Evolutionary conservation across 2,113 vertebrate genomes (phyloP).

Genomic region (Pandion haliaetus): DNA sequence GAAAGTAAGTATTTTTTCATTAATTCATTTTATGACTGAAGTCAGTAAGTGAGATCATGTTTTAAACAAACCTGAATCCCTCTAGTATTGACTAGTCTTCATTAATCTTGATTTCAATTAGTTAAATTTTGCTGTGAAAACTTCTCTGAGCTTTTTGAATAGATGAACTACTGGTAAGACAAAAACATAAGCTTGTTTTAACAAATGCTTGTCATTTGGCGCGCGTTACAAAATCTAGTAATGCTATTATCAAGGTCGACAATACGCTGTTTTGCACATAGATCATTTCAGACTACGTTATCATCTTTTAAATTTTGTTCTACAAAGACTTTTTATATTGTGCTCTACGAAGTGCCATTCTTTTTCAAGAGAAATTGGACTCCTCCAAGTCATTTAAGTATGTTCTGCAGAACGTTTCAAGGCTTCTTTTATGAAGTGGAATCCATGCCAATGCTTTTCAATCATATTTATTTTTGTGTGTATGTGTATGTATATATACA

Average conservation of each 20-base stretch:
- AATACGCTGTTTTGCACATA: background rate
- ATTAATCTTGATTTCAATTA: background rate
- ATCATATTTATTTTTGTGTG: background rate
- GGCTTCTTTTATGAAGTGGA: background rate
- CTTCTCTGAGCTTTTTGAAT: background rate
- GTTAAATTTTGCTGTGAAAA: background rate
- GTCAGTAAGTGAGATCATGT: background rate
- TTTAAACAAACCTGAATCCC: background rate
- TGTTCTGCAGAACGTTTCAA: background rate
- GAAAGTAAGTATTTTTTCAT: constrained; percentile 78
- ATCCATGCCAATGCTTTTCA: background rate
- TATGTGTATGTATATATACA: background rate
- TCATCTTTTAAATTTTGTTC: background rate
- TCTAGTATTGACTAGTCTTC: background rate
- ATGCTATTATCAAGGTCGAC: background rate
- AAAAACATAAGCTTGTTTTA: background rate
- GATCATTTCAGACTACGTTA: background rate
- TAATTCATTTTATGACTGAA: background rate
- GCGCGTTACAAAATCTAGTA: background rate
- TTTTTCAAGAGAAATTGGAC: background rate
- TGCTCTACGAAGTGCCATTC: background rate
- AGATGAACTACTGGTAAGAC: background rate
- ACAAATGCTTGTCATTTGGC: background rate
- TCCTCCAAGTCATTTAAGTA: background rate
- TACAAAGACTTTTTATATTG: background rate